phyloP scores from a whole-genome alignment of 2,888 invertebrate genomes.

The Hybos culiciformis region DNA sequence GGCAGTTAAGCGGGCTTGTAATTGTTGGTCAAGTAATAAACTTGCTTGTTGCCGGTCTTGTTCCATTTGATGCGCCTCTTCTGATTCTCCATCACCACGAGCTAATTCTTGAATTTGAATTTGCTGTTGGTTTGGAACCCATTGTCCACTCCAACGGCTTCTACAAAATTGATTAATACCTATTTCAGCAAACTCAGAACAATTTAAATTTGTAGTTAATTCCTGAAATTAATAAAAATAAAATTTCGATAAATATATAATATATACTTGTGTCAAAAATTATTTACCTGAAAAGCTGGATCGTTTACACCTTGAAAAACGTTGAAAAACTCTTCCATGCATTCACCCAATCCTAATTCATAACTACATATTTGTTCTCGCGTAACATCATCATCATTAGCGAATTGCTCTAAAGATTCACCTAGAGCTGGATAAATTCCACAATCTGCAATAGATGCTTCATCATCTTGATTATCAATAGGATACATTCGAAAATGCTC shows the following conservation, averaged over 20 bases:
- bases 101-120: constrained; percentile 21
- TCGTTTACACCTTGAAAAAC: constrained; percentile 28
- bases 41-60: constrained; percentile 26
- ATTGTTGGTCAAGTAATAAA: constrained; percentile 32
- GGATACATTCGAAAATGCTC: constrained; percentile 23
- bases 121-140: constrained; percentile 24
- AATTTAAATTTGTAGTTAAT: constrained; percentile 32
- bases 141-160: constrained; percentile 32
- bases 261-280: neutral
- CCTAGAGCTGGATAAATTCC: constrained; percentile 29
- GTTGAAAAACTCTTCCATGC: constrained; percentile 35
- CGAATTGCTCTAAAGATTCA: constrained; percentile 28
- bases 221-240: constrained; percentile 22
- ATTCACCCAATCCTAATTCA: constrained; percentile 27
- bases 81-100: constrained; percentile 22
- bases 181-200: constrained; percentile 33
- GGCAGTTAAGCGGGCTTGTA: constrained; percentile 32
- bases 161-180: constrained; percentile 35
- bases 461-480: constrained; percentile 21
- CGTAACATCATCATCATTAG: constrained; percentile 26
- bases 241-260: neutral
- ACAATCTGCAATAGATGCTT: constrained; percentile 17
- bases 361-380: constrained; percentile 26
- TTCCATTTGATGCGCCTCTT: constrained; percentile 20
- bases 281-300: constrained; percentile 27